phyloP scores from a whole-genome alignment of 2,888 invertebrate species.

The Spialia ferax region DNA sequence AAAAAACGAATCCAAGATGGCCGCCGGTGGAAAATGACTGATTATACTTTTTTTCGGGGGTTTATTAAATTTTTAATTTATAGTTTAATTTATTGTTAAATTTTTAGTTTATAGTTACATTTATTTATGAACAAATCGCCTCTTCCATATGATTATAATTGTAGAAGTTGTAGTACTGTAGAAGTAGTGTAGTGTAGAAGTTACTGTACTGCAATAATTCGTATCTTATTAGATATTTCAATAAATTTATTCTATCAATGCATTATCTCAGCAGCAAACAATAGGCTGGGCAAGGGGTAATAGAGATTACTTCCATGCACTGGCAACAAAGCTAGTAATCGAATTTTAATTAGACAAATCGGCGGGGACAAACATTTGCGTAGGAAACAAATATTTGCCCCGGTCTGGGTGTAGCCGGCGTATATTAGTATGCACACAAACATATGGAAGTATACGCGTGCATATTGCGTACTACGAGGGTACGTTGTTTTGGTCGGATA shows the following conservation, averaged over 20 bases:
- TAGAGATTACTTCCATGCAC: constrained; percentile 11
- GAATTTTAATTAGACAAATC: constrained; percentile 40
- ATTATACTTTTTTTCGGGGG: too few relatives aligned
- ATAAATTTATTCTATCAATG: background rate
- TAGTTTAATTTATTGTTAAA: too few relatives aligned
- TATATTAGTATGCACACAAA: constrained; percentile 35
- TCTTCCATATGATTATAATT: too few relatives aligned
- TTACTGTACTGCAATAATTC: too few relatives aligned
- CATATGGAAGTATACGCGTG: constrained; percentile 23
- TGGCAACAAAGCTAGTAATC: constrained; percentile 31
- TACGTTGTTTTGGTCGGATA: constrained; percentile 3
- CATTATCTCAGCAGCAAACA: background rate
- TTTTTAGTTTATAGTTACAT: too few relatives aligned
- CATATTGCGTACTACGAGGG: constrained; percentile 23
- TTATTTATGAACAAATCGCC: too few relatives aligned
- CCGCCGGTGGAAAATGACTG: too few relatives aligned
- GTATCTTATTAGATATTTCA: background rate
- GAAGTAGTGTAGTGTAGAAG: too few relatives aligned
- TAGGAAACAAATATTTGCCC: constrained; percentile 35
- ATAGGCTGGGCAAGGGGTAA: background rate
- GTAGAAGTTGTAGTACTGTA: too few relatives aligned
- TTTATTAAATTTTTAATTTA: too few relatives aligned
- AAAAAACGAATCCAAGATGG: too few relatives aligned
- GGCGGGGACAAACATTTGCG: constrained; percentile 34
- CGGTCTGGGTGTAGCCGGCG: constrained; percentile 31